phyloP scores from a whole-genome alignment of 2,797 vertebrate species.

The Siniperca undulata region DNA sequence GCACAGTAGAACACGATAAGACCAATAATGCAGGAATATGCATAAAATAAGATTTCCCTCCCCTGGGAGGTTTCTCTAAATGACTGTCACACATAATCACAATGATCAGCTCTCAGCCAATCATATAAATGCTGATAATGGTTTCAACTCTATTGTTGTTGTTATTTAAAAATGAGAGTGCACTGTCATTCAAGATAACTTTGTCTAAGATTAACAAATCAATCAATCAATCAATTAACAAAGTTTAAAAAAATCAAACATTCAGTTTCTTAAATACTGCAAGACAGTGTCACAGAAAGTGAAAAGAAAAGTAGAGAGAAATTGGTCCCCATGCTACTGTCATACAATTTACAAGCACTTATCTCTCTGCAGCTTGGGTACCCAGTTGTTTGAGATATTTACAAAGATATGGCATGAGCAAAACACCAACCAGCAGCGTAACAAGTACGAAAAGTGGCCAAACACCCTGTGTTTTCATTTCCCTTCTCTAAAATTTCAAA shows the following conservation, averaged over 20 bases:
- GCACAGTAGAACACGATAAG: neutral
- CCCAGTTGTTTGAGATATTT: slow-evolving; percentile 16
- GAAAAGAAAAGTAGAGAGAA: slow-evolving; percentile 25
- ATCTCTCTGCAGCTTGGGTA: neutral
- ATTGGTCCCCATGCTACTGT: slow-evolving; percentile 12
- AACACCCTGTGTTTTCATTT: neutral
- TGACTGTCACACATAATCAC: too few relatives aligned
- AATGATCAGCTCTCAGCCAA: neutral
- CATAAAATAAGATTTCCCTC: neutral
- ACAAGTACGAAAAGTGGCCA: neutral
- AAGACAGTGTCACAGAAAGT: slow-evolving; percentile 7
- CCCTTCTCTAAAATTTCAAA: neutral
- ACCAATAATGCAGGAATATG: too few relatives aligned
- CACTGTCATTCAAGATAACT: neutral
- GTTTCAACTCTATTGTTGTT: neutral
- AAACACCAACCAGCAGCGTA: neutral
- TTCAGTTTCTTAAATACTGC: neutral
- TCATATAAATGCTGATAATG: neutral
- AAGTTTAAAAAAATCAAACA: neutral
- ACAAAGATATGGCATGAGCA: slow-evolving; percentile 6
- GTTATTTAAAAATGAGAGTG: neutral
- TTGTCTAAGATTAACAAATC: neutral
- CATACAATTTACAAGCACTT: slow-evolving; percentile 31
- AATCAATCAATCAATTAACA: neutral
- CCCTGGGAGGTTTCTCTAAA: neutral